Evolutionary conservation across 2,113 vertebrate genomes (phyloP), one percentile per base, ranked within the genome.

Genomic region (Ciconia stormi): DNA sequence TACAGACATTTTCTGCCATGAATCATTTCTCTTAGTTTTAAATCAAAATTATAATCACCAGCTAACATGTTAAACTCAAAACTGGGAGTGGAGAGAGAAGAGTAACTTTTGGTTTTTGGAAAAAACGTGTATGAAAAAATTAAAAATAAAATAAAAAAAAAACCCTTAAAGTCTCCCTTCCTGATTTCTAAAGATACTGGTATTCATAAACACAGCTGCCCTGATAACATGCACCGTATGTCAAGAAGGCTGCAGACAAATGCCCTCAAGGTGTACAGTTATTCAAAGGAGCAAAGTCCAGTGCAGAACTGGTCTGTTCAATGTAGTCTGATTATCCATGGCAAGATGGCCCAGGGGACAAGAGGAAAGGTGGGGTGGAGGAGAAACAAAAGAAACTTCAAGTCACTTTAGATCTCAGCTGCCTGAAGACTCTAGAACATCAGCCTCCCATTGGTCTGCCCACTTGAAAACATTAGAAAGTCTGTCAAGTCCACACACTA

Each of bases 321-420:
- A 94, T 92, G 97, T 92, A 92, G 96, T 95, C 95, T 97, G 96
- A 97, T 97, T 97, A 97, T 96, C 97, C 96, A 96, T 50, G 96
- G 97, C 97, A 96, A 97, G 95, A 98, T 96, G 97, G 98, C 97
- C 38, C 93, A 93, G 87, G 88, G 38, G 20, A 76, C 22, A 36
- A 27, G 79, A 90, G 95, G 82, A 83, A 63, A 96, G 77, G 89
- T 82, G 80, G 89, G 91, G 73, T 78, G 50, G 53, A 95, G 93
- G 83, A 71, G 84, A 93, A 96, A 96, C 87, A 88, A 97, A 97
- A 96, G 92, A 96, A 96, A 96, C 71, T 96, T 98, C 98, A 98
- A 98, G 98, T 98, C 97, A 98, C 97, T 98, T 98, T 97, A 97
- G 98, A 98, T 97, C 97, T 97, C 98, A 98, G 98, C 98, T 98